A percentile compares a stretch with the other conserved stretches of the same genome.
phyloP scores from a whole-genome alignment of 2,113 vertebrate genomes.

The Prolemur simus region DNA sequence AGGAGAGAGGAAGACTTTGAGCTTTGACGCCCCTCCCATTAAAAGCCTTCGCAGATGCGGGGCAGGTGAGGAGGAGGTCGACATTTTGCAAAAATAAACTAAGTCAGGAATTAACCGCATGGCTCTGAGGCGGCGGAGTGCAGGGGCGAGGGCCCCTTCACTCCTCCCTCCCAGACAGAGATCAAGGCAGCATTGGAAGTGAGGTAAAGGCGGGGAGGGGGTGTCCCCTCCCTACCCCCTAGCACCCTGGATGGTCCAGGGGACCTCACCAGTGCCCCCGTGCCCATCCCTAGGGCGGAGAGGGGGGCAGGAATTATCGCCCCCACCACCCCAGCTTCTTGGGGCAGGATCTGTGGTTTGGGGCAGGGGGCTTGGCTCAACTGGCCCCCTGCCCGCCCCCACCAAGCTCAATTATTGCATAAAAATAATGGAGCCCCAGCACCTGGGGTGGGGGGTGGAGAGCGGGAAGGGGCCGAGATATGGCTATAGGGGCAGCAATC shows the following conservation, averaged over 20 bases:
- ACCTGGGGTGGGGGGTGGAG: slow-evolving; percentile 70
- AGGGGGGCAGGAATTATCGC: slow-evolving; percentile 28
- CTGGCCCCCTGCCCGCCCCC: slow-evolving; percentile 44
- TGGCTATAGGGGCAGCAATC: slow-evolving; percentile 74
- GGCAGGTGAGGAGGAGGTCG: slow-evolving; percentile 17
- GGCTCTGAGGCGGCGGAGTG: slow-evolving; percentile 66
- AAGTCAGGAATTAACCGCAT: slow-evolving; percentile 74
- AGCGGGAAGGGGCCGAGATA: slow-evolving; percentile 69
- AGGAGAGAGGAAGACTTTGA: slow-evolving; percentile 65
- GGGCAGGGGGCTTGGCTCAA: slow-evolving; percentile 65
- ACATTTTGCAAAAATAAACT: slow-evolving; percentile 79
- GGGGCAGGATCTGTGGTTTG: slow-evolving; percentile 47
- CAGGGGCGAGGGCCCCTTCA: slow-evolving; percentile 32
- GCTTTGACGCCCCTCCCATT: slow-evolving; percentile 71
- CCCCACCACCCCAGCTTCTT: slow-evolving; percentile 58
- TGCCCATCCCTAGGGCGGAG: slow-evolving; percentile 63
- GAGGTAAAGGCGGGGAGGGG: slow-evolving; percentile 76
- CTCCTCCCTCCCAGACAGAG: slow-evolving; percentile 68
- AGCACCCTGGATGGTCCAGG: slow-evolving; percentile 79
- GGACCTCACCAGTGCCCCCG: slow-evolving; percentile 75
- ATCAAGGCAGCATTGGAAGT: slow-evolving; percentile 80
- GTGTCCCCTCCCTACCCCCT: slow-evolving; percentile 72
- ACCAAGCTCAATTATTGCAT: slow-evolving; percentile 79
- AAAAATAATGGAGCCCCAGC: slow-evolving; percentile 78
- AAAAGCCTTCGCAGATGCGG: slow-evolving; percentile 73